Conservation (phyloP, 2,888 invertebrate genomes). For the Dynastes hyllus region DNA sequence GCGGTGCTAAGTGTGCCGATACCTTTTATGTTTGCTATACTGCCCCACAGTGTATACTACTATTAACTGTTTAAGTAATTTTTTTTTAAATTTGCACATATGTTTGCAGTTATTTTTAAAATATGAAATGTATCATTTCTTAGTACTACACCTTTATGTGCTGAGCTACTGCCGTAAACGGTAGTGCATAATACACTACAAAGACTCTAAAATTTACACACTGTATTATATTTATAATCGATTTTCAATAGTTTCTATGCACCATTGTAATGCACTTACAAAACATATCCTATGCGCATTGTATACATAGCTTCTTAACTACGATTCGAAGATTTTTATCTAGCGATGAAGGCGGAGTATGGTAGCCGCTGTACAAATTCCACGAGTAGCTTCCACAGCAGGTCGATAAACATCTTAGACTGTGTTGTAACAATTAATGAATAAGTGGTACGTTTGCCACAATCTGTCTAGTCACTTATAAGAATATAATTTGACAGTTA, state of each 20-base stretch:
- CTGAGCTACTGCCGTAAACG: too few relatives aligned
- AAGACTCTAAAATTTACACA: neutral
- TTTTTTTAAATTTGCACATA: too few relatives aligned
- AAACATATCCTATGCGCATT: neutral
- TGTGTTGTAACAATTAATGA: conserved; percentile 45
- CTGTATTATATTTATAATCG: neutral
- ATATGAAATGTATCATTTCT: too few relatives aligned
- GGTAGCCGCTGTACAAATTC: conserved; percentile 43
- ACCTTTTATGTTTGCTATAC: too few relatives aligned
- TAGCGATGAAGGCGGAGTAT: conserved; percentile 32
- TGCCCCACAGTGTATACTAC: too few relatives aligned
- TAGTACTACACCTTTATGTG: too few relatives aligned
- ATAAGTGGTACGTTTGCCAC: conserved; percentile 40
- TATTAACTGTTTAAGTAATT: too few relatives aligned
- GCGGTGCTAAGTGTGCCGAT: too few relatives aligned
- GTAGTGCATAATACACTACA: too few relatives aligned
- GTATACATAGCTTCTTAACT: neutral
- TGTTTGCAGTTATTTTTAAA: too few relatives aligned
- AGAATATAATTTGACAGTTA: conserved; percentile 24
- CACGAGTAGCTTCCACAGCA: conserved; percentile 42
- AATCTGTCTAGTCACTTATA: conserved; percentile 38
- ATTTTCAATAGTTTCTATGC: neutral
- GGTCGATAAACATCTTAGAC: conserved; percentile 40
- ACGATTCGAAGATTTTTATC: conserved; percentile 25
- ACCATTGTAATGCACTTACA: neutral